phyloP scores from a whole-genome alignment of 2,888 invertebrate genomes.

The Nomada lathburiana region DNA sequence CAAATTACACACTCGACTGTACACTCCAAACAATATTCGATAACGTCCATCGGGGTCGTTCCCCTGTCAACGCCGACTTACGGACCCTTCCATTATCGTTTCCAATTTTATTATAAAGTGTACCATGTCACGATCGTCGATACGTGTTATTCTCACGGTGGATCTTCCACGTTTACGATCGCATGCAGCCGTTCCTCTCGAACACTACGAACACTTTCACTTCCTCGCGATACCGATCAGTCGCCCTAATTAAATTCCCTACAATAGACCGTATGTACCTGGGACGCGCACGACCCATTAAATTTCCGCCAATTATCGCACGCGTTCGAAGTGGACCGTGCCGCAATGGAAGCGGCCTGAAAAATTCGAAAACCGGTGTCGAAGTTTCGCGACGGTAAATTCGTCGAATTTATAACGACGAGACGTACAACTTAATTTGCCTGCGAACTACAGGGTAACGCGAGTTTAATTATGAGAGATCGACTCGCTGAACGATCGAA shows the following conservation, averaged over 20 bases:
- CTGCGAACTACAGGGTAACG: conserved; percentile 7
- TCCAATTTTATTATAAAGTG: conserved; percentile 9
- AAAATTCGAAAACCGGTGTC: not conserved
- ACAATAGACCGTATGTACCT: conserved; percentile 33
- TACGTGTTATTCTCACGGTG: not conserved
- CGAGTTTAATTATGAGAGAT: conserved; percentile 58
- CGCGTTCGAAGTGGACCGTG: not conserved
- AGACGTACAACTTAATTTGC: conserved; percentile 25
- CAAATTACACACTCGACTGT: too few species aligned
- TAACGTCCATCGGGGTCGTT: not conserved
- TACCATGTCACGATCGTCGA: conserved; percentile 5
- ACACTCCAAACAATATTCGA: not conserved
- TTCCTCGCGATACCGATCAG: conserved; percentile 35
- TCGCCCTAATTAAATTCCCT: conserved; percentile 43
- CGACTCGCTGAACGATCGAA: conserved; percentile 28
- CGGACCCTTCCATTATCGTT: not conserved
- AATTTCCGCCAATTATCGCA: conserved; percentile 33
- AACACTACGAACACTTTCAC: conserved; percentile 35
- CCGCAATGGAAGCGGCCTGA: not conserved
- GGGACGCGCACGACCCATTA: conserved; percentile 8
- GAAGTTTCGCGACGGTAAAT: conserved; percentile 6
- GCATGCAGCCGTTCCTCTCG: conserved; percentile 15
- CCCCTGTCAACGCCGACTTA: not conserved
- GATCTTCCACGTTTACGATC: conserved; percentile 15
- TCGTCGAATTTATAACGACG: conserved; percentile 35